Evolutionary conservation across 2,888 invertebrate genomes (phyloP).

Genomic region (Drosophila sordidula): DNA sequence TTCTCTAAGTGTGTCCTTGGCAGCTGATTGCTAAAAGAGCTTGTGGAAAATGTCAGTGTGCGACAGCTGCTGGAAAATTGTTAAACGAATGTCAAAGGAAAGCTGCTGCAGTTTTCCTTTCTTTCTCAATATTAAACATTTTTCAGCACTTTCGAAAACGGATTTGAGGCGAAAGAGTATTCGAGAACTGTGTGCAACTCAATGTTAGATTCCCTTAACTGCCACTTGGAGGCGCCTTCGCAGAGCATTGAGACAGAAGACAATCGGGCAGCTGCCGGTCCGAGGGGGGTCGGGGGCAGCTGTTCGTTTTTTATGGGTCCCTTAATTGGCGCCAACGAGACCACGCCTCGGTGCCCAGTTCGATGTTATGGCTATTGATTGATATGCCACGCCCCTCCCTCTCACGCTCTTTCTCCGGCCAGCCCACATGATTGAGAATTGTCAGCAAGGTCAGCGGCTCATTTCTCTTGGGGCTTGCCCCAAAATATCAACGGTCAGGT

Average conservation of each 20-base stretch:
- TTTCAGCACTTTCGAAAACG: too few relatives aligned
- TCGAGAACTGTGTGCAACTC: slow-evolving; percentile 2
- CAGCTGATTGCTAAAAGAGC: too few relatives aligned
- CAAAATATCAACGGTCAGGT: slow-evolving; percentile 32
- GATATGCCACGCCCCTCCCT: slow-evolving; percentile 51
- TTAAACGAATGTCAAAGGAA: too few relatives aligned
- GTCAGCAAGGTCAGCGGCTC: slow-evolving; percentile 61
- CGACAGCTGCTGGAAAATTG: too few relatives aligned
- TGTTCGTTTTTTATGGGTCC: slow-evolving; percentile 67
- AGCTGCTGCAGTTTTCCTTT: too few relatives aligned
- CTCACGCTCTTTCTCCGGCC: neutral
- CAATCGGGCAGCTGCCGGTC: slow-evolving; percentile 49
- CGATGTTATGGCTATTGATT: slow-evolving; percentile 67
- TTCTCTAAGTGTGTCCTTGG: too few relatives aligned
- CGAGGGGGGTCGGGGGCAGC: slow-evolving; percentile 8
- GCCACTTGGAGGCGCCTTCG: slow-evolving; percentile 43
- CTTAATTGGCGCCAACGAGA: slow-evolving; percentile 73
- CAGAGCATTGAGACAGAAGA: slow-evolving; percentile 53
- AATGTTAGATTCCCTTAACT: slow-evolving; percentile 48
- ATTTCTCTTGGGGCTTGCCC: slow-evolving; percentile 14
- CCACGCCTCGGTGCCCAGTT: slow-evolving; percentile 54
- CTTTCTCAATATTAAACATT: too few relatives aligned
- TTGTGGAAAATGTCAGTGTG: too few relatives aligned
- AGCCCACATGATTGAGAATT: slow-evolving; percentile 62
- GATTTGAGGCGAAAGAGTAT: neutral